Percentiles rank a stretch among this genome's conserved stretches.
These are phyloP conservation scores for Eubucco bourcierii DNA, from an alignment of 2,113 vertebrate genomes.

Conservation along the genomic window DNA sequence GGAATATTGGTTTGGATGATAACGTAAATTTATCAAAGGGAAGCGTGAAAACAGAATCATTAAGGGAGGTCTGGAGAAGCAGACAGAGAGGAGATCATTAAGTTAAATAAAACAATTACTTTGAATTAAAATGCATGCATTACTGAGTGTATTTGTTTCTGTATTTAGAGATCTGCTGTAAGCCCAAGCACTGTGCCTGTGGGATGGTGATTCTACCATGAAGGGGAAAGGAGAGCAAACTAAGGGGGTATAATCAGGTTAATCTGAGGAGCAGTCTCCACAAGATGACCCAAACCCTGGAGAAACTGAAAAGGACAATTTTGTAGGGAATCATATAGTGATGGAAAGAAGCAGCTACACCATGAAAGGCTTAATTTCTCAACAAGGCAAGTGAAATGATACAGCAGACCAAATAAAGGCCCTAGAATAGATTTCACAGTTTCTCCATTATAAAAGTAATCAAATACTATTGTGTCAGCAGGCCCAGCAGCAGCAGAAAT, in stretches of 20 bases:
- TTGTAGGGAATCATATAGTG: accelerated
- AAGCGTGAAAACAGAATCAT: not conserved
- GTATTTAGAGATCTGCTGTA: not conserved
- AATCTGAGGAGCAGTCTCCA: not conserved
- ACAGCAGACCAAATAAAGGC: not conserved
- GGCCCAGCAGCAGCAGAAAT: not conserved
- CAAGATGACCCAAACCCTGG: not conserved
- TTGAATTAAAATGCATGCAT: not conserved
- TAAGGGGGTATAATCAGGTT: not conserved
- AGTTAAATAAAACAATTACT: not conserved
- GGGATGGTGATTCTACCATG: not conserved
- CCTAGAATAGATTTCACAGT: not conserved
- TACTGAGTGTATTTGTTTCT: not conserved
- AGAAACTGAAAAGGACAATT: not conserved
- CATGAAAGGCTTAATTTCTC: not conserved
- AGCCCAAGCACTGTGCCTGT: not conserved
- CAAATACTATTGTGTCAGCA: not conserved
- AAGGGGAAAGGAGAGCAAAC: not conserved
- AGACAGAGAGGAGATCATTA: not conserved
- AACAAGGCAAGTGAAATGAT: not conserved
- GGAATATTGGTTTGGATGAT: not conserved
- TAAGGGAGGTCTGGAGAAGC: not conserved
- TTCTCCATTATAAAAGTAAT: not conserved
- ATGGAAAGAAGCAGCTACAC: not conserved
- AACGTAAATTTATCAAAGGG: not conserved